These are phyloP conservation scores for Metacarcinus magister DNA, from an alignment of 2,888 invertebrate genomes.

Conservation along the genomic window DNA sequence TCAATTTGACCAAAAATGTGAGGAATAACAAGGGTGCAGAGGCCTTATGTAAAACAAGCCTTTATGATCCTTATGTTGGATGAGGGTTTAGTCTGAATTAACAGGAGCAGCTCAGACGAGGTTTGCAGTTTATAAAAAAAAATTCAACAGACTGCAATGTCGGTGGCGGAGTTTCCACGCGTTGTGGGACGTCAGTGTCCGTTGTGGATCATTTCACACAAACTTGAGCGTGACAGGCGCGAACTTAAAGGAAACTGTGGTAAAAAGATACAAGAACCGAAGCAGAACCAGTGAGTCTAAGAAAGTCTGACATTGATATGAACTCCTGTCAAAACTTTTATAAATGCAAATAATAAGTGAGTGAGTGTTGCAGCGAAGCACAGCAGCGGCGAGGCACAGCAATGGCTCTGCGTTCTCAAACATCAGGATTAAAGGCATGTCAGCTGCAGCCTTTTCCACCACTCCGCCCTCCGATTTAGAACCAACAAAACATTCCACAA, in stretches of 20 bases:
- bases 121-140: background rate
- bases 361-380: background rate
- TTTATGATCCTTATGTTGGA: background rate
- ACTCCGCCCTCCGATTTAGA: background rate
- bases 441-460: background rate
- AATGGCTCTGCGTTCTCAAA: background rate
- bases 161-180: background rate
- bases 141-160: background rate
- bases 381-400: background rate
- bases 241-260: conserved; percentile 6
- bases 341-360: background rate
- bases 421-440: background rate
- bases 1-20: too few relatives aligned
- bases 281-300: background rate
- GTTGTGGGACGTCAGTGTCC: background rate
- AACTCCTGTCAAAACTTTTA: background rate
- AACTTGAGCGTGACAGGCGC: conserved; percentile 18
- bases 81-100: background rate
- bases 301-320: background rate
- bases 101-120: background rate
- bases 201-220: background rate
- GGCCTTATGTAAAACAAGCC: too few relatives aligned
- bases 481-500: background rate
- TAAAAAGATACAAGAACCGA: background rate
- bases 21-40: too few relatives aligned